Evolutionary conservation across 2,888 invertebrate genomes (phyloP), one percentile per base, ranked within the genome.

Genomic region (Ochropleura plecta): DNA sequence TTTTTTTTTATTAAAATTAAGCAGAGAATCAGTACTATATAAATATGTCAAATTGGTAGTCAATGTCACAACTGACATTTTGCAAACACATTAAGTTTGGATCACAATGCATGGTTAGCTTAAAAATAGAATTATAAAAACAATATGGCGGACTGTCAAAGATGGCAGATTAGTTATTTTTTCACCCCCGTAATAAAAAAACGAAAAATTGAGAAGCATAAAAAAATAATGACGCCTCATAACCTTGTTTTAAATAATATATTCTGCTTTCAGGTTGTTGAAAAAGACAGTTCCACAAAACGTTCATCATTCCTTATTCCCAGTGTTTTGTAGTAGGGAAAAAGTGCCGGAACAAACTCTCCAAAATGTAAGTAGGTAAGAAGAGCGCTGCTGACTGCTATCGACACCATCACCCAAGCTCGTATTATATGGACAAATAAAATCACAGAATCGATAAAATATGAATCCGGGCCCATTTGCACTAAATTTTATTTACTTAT

Each of bases 401-500:
- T 59, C 49, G 53, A 81, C 60, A 60, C 59, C 46, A 20, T 68
- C 46, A 57, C 40, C 20, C 59, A 63, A 65, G 70, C 42, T 30
- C 53, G 60, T 42, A 55, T 40, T 65, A 65, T 60, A 69, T 64
- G 42, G 44, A 55, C 63, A 62, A 74, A 82, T 84, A 84, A 84
- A 82, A 74, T 82, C 63, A 59, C 40, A 9, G 72, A 81, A 83
- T 76, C 79, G 49, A 86, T 84, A 77, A 82, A 84, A 84, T 86
- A 82, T 82, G 76, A 84, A 78, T 79, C n/a, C 68, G 40, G 62
- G 48, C 79, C 70, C 77, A 86, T 81, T 72, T 83, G 86, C 76
- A 84, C 68, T 66, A 86, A 83, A 83, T 77, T 85, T 86, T 79
- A 86, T 85, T 82, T 74, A 85, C 86, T 78, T 82, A 82, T 70